Conservation (phyloP, 2,797 vertebrate genomes). For the Meda fulgida region DNA sequence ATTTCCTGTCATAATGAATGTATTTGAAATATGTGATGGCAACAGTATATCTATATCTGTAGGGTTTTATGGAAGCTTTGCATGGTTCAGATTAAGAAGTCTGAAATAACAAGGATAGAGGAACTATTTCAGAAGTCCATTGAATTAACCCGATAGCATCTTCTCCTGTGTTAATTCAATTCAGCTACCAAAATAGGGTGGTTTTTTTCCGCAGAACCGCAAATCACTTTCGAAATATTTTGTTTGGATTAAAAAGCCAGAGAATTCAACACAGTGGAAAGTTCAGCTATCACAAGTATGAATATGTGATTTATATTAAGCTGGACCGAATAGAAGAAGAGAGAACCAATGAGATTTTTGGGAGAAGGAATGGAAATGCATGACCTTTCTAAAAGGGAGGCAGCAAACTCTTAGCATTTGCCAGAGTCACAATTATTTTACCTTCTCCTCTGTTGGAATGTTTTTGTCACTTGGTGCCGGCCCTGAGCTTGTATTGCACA, state of each 20-base stretch:
- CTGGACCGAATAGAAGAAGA: slow-evolving; percentile 13
- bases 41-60: slow-evolving; percentile 59
- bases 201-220: slow-evolving; percentile 56
- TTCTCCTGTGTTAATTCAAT: slow-evolving; percentile 76
- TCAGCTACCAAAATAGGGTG: slow-evolving; percentile 64
- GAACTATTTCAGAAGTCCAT: slow-evolving; percentile 64
- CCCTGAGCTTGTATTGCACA: slow-evolving; percentile 53
- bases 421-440: slow-evolving; percentile 54
- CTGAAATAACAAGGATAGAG: slow-evolving; percentile 74
- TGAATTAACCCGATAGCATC: slow-evolving; percentile 73
- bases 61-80: slow-evolving; percentile 63
- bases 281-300: slow-evolving; percentile 47
- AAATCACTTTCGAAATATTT: slow-evolving; percentile 48
- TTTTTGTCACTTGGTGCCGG: slow-evolving; percentile 54
- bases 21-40: slow-evolving; percentile 65
- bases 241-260: slow-evolving; percentile 42
- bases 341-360: slow-evolving; percentile 10
- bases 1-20: slow-evolving; percentile 70
- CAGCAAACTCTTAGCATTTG: slow-evolving; percentile 40
- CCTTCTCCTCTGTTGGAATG: slow-evolving; percentile 59
- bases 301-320: slow-evolving; percentile 41
- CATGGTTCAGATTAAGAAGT: slow-evolving; percentile 60
- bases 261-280: slow-evolving; percentile 39
- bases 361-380: slow-evolving; percentile 30
- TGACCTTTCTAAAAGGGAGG: slow-evolving; percentile 50